A percentile compares a stretch with the other conserved stretches of the same genome.
phyloP scores from a whole-genome alignment of 2,888 invertebrate species.

The Melanostoma mellinum region DNA sequence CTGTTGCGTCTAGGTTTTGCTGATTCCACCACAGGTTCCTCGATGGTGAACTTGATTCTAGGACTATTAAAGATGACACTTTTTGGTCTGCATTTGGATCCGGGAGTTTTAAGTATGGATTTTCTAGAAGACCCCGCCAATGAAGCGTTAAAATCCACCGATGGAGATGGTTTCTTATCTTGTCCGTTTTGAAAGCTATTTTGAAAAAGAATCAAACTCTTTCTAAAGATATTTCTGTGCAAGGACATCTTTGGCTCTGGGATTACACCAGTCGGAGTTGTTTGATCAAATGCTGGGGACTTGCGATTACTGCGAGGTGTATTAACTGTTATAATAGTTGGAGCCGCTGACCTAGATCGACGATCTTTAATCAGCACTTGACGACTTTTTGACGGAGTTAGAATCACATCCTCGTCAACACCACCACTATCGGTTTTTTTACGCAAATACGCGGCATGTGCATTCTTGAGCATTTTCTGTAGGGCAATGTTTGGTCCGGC shows the following conservation, averaged over 20 bases:
- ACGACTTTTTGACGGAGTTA: slow-evolving; percentile 64
- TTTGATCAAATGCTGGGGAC: background rate
- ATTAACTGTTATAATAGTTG: slow-evolving; percentile 72
- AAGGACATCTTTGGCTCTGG: slow-evolving; percentile 28
- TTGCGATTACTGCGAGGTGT: slow-evolving; percentile 39
- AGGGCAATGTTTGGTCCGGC: slow-evolving; percentile 75
- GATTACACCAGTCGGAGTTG: background rate
- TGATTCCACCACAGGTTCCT: slow-evolving; percentile 71
- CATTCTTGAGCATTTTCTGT: slow-evolving; percentile 76
- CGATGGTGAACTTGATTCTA: slow-evolving; percentile 76
- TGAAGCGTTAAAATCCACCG: background rate
- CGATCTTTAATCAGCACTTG: slow-evolving; percentile 70
- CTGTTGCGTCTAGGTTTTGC: background rate
- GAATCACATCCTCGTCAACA: slow-evolving; percentile 42
- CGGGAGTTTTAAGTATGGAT: slow-evolving; percentile 80
- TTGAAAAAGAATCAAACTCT: slow-evolving; percentile 54
- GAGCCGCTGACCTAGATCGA: slow-evolving; percentile 73
- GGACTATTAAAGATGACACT: slow-evolving; percentile 78
- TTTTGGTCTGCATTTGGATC: slow-evolving; percentile 73
- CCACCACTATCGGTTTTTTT: slow-evolving; percentile 61
- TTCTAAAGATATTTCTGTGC: slow-evolving; percentile 23
- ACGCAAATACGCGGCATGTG: slow-evolving; percentile 74
- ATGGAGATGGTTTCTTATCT: slow-evolving; percentile 20
- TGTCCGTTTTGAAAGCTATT: slow-evolving; percentile 27
- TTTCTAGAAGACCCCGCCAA: slow-evolving; percentile 53